Evolutionary conservation across 2,888 invertebrate species (phyloP), one percentile per base, ranked within the genome.

Genomic region (Celastrina argiolus): DNA sequence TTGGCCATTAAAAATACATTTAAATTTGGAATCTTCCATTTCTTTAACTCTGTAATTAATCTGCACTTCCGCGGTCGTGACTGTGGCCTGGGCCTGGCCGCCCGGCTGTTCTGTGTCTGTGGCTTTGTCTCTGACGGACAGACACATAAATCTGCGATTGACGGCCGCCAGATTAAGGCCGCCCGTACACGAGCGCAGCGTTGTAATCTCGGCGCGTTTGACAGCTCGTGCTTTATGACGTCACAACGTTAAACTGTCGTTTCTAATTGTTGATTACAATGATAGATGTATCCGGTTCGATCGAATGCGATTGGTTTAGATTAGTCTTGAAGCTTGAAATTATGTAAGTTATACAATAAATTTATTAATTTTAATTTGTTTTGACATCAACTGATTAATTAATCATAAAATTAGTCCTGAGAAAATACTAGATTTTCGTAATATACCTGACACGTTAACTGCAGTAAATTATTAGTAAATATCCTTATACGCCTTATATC

Each of bases 61-160:
- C 70, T 67, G 70, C 51, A 51, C 22, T 51, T 51, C 51, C 22
- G 67, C 70, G 61, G 68, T 75, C 74, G 74, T 75, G 74, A 74
- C 74, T 73, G 12, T 12, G 36, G 36, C 10, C 36, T 12, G 36
- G 36, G 8, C 36, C 36, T 8, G 8, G 8, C 36, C 8, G 36
- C 1, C 8, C 10, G n/a, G n/a, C n/a, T n/a, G n/a, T n/a, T 36
- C 1, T 12, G 12, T 31, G 36, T 12, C 36, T 12, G 12, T 14
- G 51, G 22, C 51, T 51, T 51, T 51, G 51, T 51, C 22, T 51
- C 22, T 22, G 26, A 22, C 22, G 70, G 69, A 71, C 67, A 67
- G 71, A 69, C 67, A 74, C 71, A 78, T 79, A 78, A 78, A 79
- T 79, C 78, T 70, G 72, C 67, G 66, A 68, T 66, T 66, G 70